Conservation (phyloP, 2,797 vertebrate species). For the Anabacerthia variegaticeps region DNA sequence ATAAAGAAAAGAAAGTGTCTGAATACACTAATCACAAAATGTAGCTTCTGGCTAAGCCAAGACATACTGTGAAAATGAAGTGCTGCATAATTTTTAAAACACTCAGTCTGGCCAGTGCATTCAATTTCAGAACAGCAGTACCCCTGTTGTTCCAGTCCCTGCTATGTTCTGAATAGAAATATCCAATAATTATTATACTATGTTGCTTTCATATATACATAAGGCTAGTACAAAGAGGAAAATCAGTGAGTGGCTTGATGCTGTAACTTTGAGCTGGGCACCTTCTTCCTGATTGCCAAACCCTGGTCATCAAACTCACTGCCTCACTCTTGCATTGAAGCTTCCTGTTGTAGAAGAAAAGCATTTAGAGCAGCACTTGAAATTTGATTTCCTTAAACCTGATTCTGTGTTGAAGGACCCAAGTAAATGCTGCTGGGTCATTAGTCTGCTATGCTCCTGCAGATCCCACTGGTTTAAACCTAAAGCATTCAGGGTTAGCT, state of each 20-base stretch:
- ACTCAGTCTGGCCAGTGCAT: background rate
- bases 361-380: background rate
- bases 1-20: slow-evolving; percentile 43
- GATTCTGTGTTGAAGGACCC: background rate
- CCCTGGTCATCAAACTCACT: background rate
- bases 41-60: slow-evolving; percentile 12
- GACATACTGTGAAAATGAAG: slow-evolving; percentile 5
- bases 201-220: background rate
- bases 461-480: background rate
- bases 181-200: background rate
- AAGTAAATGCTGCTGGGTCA: rapidly evolving
- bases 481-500: background rate
- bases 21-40: slow-evolving; percentile 39
- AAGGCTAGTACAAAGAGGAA: background rate
- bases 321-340: background rate
- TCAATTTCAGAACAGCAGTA: background rate
- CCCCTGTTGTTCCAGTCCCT: background rate
- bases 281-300: background rate
- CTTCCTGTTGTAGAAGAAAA: background rate
- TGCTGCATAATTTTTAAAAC: slow-evolving; percentile 14
- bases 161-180: background rate
- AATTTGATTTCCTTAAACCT: background rate
- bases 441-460: background rate
- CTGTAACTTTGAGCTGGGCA: background rate
- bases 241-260: background rate